Evolutionary conservation across 2,888 invertebrate species (phyloP).

Genomic region (Disparrhopalites patrizii): DNA sequence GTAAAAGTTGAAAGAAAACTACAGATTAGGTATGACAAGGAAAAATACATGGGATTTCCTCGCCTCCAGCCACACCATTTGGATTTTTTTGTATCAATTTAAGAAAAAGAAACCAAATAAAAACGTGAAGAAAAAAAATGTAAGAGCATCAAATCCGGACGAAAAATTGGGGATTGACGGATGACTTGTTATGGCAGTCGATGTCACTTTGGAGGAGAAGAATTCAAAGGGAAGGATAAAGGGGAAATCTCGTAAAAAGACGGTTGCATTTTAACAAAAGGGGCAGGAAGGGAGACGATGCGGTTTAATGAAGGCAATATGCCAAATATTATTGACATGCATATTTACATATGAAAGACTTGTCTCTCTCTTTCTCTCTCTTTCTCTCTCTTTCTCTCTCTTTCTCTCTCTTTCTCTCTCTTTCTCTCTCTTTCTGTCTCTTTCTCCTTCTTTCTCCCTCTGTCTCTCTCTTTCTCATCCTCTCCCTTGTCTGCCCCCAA

Average conservation of each 20-base stretch:
- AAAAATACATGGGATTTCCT: too few species aligned
- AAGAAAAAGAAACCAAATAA: too few species aligned
- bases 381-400: too few species aligned
- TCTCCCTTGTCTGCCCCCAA: neutral
- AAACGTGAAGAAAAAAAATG: too few species aligned
- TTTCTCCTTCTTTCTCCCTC: too few species aligned
- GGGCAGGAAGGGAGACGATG: neutral
- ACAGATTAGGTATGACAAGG: too few species aligned
- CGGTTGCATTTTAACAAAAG: neutral
- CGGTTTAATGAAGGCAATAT: neutral
- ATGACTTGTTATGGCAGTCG: conserved; percentile 26
- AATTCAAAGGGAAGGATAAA: conserved; percentile 16
- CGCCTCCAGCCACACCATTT: too few species aligned
- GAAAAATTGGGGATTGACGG: conserved; percentile 14
- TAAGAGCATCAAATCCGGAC: too few species aligned
- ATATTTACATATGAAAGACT: neutral
- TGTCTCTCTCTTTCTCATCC: neutral
- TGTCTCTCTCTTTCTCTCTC: neutral
- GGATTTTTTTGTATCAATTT: too few species aligned
- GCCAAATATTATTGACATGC: neutral
- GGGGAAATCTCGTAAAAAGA: neutral
- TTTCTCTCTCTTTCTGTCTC: too few species aligned
- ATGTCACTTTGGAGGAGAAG: conserved; percentile 19
- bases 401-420: too few species aligned
- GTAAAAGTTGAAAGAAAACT: too few species aligned